Evolutionary conservation across 2,888 invertebrate genomes (phyloP), one percentile per base, ranked within the genome.

Genomic region (Rhaphigaster nebulosa): DNA sequence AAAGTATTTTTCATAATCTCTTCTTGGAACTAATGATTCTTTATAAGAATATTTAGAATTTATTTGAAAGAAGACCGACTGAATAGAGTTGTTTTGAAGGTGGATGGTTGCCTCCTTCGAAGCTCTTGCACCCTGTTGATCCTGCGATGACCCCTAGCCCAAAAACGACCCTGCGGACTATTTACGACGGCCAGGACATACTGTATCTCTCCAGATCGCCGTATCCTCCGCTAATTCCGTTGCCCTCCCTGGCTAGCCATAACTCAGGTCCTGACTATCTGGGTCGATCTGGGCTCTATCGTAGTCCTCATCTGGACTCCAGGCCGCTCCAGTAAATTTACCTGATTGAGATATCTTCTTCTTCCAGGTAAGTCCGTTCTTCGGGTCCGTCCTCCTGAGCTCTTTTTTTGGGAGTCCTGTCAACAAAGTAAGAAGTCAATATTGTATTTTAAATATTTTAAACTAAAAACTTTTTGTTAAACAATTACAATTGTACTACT

Each of bases 301-400:
- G 84, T 41, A 84, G 45, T 12, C 41, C 45, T 84, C 45, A 84
- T 84, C 84, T 84, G 15, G n/a, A 84, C n/a, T 84, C 84, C 84
- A n/a, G 84, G 26, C 26, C n/a, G 45, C 84, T 84, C 84, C 84
- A 84, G 84, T 84, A 84, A 84, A 84, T 84, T 38, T 84, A 45
- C 34, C 45, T 84, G 84, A 84, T 84, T 84, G 84, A 84, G 84
- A 84, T 84, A 50, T 84, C 45, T 50, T 84, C 84, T n/a, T 13
- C 45, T 76, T 23, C 41, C 84, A 84, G 84, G 84, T 84, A 84
- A 84, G 70, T 76, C 38, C 38, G 34, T 20, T 76, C 70, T 38
- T 20, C 20, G 10, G 34, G 38, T 34, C 4, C 26, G 23, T 56
- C 26, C 29, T 60, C 5, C 29, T 10, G 10, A 8, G 20, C 13